Conservation (phyloP, 2,888 invertebrate genomes). For the Tanytarsus gracilentus region DNA sequence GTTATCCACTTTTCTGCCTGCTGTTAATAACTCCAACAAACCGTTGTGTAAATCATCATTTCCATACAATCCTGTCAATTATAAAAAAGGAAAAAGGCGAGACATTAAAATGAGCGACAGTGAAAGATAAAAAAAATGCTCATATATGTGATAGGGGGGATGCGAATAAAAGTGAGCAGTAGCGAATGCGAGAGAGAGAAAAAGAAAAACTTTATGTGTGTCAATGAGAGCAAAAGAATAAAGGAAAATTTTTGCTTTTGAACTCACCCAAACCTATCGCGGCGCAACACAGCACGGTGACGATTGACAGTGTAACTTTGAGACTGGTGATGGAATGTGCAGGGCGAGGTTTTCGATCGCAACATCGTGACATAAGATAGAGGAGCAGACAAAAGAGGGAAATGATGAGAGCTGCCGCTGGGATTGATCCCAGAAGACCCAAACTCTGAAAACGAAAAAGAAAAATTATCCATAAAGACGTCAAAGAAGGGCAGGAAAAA, state of each 20-base stretch:
- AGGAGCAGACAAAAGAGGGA: slow-evolving; percentile 81
- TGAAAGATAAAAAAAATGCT: too few species aligned
- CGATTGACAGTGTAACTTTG: slow-evolving; percentile 68
- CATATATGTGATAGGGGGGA: too few species aligned
- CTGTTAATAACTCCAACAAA: slow-evolving; percentile 67
- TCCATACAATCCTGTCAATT: slow-evolving; percentile 72
- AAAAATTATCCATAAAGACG: slow-evolving; percentile 33
- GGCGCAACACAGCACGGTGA: slow-evolving; percentile 80
- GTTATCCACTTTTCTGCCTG: slow-evolving; percentile 72
- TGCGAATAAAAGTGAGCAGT: too few species aligned
- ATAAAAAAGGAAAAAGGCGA: too few species aligned
- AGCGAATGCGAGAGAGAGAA: neutral
- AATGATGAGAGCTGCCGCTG: slow-evolving; percentile 87
- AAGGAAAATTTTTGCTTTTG: neutral
- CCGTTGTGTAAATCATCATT: slow-evolving; percentile 93
- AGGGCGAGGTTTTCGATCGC: slow-evolving; percentile 85
- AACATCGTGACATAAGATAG: slow-evolving; percentile 90
- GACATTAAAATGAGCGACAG: neutral
- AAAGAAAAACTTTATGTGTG: neutral
- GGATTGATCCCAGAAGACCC: slow-evolving; percentile 85
- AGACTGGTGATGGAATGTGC: slow-evolving; percentile 80
- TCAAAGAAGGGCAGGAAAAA: neutral
- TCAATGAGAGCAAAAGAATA: neutral
- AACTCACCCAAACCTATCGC: slow-evolving; percentile 68
- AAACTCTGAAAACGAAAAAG: slow-evolving; percentile 58